Base-by-base conservation (phyloP, 2,797 vertebrate species). In the Meda fulgida region DNA sequence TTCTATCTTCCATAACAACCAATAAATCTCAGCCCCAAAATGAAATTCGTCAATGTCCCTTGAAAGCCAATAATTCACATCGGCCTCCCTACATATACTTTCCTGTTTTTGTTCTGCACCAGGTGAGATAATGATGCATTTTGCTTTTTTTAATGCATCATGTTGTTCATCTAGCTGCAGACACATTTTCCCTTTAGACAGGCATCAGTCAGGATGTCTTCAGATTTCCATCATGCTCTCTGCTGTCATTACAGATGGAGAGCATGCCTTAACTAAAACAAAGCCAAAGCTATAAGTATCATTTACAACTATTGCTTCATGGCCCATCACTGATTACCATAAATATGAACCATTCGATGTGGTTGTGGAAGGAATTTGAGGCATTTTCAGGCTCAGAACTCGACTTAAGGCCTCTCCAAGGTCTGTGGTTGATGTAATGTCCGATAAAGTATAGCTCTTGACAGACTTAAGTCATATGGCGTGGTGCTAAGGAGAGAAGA, bases 1-100 rank as follows among this genome's bases (percentile, higher is more conserved):
- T 92, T 91, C 87, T 78, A 81, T 76, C 85, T 89, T 83, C 73
- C 81, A 26, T 84, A 86, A 88, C 84, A 90, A 84, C 77, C 83
- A 76, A 93, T 93, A 93, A 93, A 93, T 93, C 91, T 91, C 29
- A 38, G 77, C 75, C 75, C 78, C 88, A 90, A 87, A 87, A 87
- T 91, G 87, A 91, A 83, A 85, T 65, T 72, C 26, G 34, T 83
- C 80, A 85, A 18, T 80, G 70, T 80, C 75, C 69, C 77, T 51
- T 76, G 70, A 83, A 78, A 78, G 36, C 66, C 29, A 80, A 58
- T 40, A 51, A 69, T 55, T 67, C 51, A 46, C 65, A 31, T 53
- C 1, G n/a, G 69, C 36, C 65, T 78, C 60, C 21, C 69, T 83
- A 75, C 83, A 84, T 77, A 19, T 58, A 48, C 38, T 58, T 43